Conservation (phyloP, 2,888 invertebrate species). For the Lochmaea capreae region DNA sequence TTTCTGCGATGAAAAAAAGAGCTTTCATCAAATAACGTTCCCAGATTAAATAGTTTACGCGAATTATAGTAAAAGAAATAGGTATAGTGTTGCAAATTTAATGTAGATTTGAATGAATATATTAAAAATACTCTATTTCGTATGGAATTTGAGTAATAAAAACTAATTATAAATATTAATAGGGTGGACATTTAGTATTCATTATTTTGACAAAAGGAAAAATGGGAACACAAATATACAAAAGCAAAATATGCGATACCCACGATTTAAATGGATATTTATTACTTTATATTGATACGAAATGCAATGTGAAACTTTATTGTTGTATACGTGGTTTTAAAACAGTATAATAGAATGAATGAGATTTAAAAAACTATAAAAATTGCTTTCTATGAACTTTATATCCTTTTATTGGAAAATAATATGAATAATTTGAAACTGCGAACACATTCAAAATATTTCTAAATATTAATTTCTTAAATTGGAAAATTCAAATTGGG, state of each 20-base stretch:
- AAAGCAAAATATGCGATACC: not conserved
- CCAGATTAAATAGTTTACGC: not conserved
- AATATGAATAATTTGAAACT: no score
- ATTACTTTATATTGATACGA: not conserved
- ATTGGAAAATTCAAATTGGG: no score
- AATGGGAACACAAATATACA: conserved; percentile 10
- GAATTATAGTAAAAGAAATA: not conserved
- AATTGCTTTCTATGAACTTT: no score
- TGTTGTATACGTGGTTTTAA: no score
- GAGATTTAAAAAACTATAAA: no score
- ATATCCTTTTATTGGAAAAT: no score
- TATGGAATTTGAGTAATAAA: not conserved
- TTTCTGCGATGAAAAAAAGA: not conserved
- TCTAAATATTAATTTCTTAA: no score
- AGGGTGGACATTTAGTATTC: not conserved
- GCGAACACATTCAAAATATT: no score
- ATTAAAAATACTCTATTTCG: not conserved
- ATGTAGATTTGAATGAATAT: not conserved
- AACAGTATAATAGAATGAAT: no score
- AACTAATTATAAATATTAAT: not conserved
- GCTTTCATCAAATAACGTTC: not conserved
- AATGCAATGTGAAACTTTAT: not conserved
- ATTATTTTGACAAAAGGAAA: conserved; percentile 1
- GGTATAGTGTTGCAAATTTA: not conserved
- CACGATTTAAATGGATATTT: not conserved